Base-by-base conservation (phyloP, 2,113 vertebrate species). In the Lasiurus borealis region DNA sequence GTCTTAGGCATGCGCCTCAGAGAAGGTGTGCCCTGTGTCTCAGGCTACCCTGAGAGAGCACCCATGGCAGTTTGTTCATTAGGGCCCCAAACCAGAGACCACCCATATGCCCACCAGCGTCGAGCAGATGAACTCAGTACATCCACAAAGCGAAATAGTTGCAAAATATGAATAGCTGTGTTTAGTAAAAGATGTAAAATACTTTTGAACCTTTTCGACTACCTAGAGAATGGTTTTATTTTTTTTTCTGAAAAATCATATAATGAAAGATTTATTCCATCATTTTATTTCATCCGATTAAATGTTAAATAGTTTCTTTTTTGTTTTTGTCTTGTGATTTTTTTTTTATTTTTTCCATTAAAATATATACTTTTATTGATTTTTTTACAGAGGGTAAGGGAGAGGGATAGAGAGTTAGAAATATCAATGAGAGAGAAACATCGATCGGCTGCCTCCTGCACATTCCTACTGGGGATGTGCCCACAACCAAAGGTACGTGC, bases 211-310 rank as follows among this genome's bases (percentile, higher is more conserved):
- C 76, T 48, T 83, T 95, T 80, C n/a, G 27, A 78, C n/a, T 15
- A 48, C 5, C 18, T 64, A 36, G 8, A 75, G 83, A 80, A 62
- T 48, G n/a, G 88, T 29, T 64, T 34, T 64, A 72, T 29, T 4
- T n/a, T 18, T 44, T 86, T 40, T 59, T 89, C 86, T 86, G 54
- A 46, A 76, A 94, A 81, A 82, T 69, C 4, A 77, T 71, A 46
- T n/a, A n/a, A n/a, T 77, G 10, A 88, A 73, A 81, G 29, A 82
- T 50, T 91, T 76, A 44, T 77, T 82, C 31, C 36, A 93, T 88
- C 48, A 78, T 46, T 80, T 80, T 62, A 54, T 57, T 75, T 92
- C 23, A 62, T 75, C 44, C 15, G 76, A 54, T 71, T 92, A 62
- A 82, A 86, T 77, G 19, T 48, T 85, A 54, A 88, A 46, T 85